Percentiles rank a stretch among this genome's conserved stretches.
Evolutionary conservation across 2,113 vertebrate genomes (phyloP).

Genomic region (Percopsis transmontana): DNA sequence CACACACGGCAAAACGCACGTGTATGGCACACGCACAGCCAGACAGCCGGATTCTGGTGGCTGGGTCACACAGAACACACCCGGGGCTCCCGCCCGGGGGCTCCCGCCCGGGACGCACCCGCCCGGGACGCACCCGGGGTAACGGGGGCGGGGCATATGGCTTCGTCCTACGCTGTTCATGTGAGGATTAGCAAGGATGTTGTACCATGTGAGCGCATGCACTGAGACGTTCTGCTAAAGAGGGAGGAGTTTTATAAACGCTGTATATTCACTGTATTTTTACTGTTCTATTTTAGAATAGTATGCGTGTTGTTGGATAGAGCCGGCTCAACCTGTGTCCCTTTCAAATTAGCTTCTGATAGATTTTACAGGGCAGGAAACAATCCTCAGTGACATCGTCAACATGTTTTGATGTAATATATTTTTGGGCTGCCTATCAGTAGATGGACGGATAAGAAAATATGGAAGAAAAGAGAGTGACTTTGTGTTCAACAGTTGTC

Average conservation of each 20-base stretch:
- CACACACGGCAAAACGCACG: conserved; percentile 6
- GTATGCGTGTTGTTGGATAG: not conserved
- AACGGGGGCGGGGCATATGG: not conserved
- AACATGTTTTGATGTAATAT: not conserved
- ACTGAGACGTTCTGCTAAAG: not conserved
- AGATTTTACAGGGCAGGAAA: not conserved
- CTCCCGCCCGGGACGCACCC: too few species aligned
- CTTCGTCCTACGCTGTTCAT: not conserved
- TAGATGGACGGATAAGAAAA: conserved; percentile 32
- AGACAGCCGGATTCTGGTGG: not conserved
- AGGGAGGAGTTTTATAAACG: not conserved
- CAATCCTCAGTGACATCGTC: not conserved
- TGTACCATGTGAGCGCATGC: not conserved
- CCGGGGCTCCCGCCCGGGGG: too few species aligned
- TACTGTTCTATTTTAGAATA: not conserved
- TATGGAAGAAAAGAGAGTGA: conserved; percentile 54
- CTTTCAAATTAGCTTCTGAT: not conserved
- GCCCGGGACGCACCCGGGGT: conserved; percentile 7
- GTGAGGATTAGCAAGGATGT: conserved; percentile 3
- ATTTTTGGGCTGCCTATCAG: conserved; percentile 46
- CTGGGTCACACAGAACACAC: conserved; percentile 3
- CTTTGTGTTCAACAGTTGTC: conserved; percentile 38
- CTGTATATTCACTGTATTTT: not conserved
- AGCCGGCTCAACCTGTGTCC: not conserved
- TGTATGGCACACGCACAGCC: conserved; percentile 30